These are phyloP conservation scores for Polylopha cassiicola DNA, from an alignment of 2,888 invertebrate species.

Conservation along the genomic window DNA sequence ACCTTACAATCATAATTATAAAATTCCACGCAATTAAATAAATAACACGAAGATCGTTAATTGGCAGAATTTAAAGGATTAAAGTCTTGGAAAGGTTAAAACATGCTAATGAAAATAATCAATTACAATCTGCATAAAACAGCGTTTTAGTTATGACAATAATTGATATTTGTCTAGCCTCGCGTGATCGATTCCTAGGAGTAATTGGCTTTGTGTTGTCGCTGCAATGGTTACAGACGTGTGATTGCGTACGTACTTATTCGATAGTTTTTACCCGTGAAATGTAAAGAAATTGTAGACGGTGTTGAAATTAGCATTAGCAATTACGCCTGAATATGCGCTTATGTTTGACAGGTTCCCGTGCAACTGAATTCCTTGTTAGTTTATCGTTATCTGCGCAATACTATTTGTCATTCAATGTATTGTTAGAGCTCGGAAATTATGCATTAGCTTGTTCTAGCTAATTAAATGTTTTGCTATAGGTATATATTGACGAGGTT, in stretches of 20 bases:
- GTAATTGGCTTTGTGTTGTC: conserved; percentile 48
- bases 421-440: too few species aligned
- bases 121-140: conserved; percentile 47
- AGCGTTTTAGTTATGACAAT: conserved; percentile 37
- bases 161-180: conserved; percentile 51
- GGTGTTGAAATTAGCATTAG: conserved; percentile 22
- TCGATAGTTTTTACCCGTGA: conserved; percentile 37
- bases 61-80: background rate
- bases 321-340: conserved; percentile 9
- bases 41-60: conserved; percentile 3
- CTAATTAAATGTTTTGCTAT: too few species aligned
- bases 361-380: conserved; percentile 10
- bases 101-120: conserved; percentile 15
- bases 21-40: background rate
- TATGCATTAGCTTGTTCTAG: too few species aligned
- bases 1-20: too few species aligned
- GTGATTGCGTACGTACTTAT: conserved; percentile 39
- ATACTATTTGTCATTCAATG: conserved; percentile 1
- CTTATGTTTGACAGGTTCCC: conserved; percentile 10
- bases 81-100: too few species aligned
- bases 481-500: too few species aligned
- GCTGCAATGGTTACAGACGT: conserved; percentile 32
- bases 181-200: conserved; percentile 59
- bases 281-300: conserved; percentile 33
- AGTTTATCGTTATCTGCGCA: background rate